Conservation (phyloP, 2,888 invertebrate species). For the Caprella mutica region DNA sequence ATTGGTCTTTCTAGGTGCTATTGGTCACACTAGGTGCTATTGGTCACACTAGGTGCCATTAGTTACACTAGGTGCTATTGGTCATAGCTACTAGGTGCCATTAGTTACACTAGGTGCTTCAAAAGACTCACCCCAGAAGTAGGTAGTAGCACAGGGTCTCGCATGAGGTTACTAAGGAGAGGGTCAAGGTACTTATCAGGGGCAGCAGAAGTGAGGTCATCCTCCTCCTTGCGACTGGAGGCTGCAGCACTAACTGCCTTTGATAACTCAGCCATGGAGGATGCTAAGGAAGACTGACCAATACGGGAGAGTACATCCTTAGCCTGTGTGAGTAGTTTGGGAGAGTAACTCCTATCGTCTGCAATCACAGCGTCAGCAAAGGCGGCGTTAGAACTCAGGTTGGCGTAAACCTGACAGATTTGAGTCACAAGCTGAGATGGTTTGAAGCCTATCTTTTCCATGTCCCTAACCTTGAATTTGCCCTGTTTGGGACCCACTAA, state of each 20-base stretch:
- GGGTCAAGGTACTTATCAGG: constrained; percentile 96
- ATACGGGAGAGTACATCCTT: constrained; percentile 70
- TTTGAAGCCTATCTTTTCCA: constrained; percentile 77
- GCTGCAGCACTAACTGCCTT: constrained; percentile 56
- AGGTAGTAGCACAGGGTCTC: constrained; percentile 84
- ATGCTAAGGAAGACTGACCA: constrained; percentile 63
- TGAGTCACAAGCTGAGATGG: constrained; percentile 78
- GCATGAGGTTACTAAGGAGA: constrained; percentile 92
- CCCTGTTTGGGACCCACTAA: constrained; percentile 84
- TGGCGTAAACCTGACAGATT: constrained; percentile 82
- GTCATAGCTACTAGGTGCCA: too few species aligned
- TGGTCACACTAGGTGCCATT: too few species aligned
- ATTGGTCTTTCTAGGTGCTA: too few species aligned
- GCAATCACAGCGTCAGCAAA: constrained; percentile 76
- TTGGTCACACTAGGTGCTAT: too few species aligned
- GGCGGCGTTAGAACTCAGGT: constrained; percentile 54
- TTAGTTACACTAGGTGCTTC: too few species aligned
- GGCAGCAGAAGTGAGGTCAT: constrained; percentile 72
- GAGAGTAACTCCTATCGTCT: constrained; percentile 84
- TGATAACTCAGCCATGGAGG: constrained; percentile 62
- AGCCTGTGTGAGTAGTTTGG: constrained; percentile 68
- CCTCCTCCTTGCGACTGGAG: constrained; percentile 56
- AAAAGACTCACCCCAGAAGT: constrained; percentile 61
- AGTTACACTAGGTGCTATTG: too few species aligned
- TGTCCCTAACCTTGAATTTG: constrained; percentile 66